Evolutionary conservation across 2,113 vertebrate genomes (phyloP).

Genomic region (Triplophysa tibetana): DNA sequence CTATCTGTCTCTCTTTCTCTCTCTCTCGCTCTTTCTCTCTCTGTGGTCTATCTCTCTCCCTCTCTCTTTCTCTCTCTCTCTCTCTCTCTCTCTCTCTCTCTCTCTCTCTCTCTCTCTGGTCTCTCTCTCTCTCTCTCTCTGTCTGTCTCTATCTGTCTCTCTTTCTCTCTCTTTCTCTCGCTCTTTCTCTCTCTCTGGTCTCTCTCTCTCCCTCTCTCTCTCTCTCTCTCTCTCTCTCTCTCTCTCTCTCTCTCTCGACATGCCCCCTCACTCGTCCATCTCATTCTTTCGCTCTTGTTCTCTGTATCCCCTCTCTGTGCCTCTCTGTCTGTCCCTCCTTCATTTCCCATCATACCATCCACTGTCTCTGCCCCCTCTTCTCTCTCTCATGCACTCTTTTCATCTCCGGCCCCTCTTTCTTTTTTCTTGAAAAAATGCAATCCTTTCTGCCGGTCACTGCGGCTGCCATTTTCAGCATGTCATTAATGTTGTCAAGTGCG

Average conservation of each 20-base stretch:
- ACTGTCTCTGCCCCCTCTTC: constrained; percentile 61
- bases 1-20: constrained; percentile 31
- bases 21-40: constrained; percentile 65
- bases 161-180: no score
- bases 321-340: constrained; percentile 57
- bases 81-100: neutral
- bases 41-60: constrained; percentile 57
- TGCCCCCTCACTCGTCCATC: constrained; percentile 26
- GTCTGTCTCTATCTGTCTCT: no score
- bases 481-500: constrained; percentile 48
- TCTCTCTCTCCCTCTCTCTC: neutral
- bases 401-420: constrained; percentile 44
- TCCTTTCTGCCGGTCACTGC: constrained; percentile 43
- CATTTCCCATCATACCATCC: constrained; percentile 52
- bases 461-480: constrained; percentile 52
- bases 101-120: neutral
- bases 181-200: neutral
- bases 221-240: neutral
- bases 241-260: neutral
- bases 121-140: neutral
- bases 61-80: constrained; percentile 22
- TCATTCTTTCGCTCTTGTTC: constrained; percentile 66
- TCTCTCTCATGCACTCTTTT: constrained; percentile 56
- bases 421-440: constrained; percentile 39
- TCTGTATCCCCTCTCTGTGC: constrained; percentile 58